A percentile compares a stretch with the other conserved stretches of the same genome.
phyloP scores from a whole-genome alignment of 2,888 invertebrate species.

The Mesoligia furuncula region DNA sequence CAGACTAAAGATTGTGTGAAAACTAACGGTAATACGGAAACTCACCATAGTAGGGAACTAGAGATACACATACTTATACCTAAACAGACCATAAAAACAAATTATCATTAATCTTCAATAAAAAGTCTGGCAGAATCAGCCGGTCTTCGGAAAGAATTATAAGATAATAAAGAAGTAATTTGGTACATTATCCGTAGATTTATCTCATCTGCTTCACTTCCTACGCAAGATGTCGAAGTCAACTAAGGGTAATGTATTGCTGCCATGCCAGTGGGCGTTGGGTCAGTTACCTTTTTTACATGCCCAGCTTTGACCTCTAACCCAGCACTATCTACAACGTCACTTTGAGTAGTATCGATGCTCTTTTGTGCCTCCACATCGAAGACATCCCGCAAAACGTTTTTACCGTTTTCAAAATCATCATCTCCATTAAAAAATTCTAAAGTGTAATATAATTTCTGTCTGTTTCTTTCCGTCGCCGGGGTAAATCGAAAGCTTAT shows the following conservation, averaged over 20 bases:
- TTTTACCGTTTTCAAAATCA: slow-evolving; percentile 17
- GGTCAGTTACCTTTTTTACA: slow-evolving; percentile 64
- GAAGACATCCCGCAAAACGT: slow-evolving; percentile 4
- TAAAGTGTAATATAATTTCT: slow-evolving; percentile 1
- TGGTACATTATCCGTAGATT: slow-evolving; percentile 55
- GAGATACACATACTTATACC: background rate
- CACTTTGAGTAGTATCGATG: slow-evolving; percentile 39
- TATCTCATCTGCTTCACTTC: slow-evolving; percentile 58
- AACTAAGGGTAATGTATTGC: slow-evolving; percentile 51
- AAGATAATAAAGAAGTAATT: slow-evolving; percentile 51
- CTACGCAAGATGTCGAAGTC: slow-evolving; percentile 59
- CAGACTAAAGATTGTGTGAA: background rate
- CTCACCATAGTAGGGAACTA: background rate
- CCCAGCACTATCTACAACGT: slow-evolving; percentile 46
- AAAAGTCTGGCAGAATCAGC: slow-evolving; percentile 15
- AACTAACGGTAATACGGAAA: background rate
- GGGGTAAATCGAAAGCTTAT: slow-evolving; percentile 46
- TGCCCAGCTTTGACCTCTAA: slow-evolving; percentile 54
- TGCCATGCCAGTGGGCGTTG: slow-evolving; percentile 49
- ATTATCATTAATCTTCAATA: slow-evolving; percentile 11
- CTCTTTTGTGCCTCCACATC: slow-evolving; percentile 16
- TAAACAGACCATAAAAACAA: background rate
- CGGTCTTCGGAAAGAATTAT: slow-evolving; percentile 31
- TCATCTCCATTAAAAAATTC: background rate
- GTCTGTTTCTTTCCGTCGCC: slow-evolving; percentile 5